phyloP scores from a whole-genome alignment of 1,140 invertebrate genomes.

The Drosophila equinoxialis region DNA sequence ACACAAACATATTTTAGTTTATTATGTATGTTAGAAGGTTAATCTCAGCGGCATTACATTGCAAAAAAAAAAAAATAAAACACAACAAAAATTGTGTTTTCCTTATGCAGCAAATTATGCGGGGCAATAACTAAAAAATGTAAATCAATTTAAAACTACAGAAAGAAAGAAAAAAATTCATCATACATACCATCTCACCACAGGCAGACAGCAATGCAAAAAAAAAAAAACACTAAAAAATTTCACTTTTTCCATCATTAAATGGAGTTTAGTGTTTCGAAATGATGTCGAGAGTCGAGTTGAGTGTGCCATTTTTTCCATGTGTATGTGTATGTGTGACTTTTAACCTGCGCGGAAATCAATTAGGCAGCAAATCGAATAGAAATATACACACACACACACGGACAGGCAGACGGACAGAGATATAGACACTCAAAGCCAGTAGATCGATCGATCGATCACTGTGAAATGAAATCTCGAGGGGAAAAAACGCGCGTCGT shows the following conservation, averaged over 20 bases:
- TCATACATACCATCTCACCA: slow-evolving; percentile 6
- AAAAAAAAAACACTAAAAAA: slow-evolving; percentile 48
- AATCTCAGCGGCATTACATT: slow-evolving; percentile 74
- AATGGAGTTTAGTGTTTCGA: slow-evolving; percentile 20
- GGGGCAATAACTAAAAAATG: slow-evolving; percentile 45
- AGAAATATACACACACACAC: slow-evolving; percentile 24
- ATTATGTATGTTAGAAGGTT: slow-evolving; percentile 79
- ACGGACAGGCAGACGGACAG: not conserved
- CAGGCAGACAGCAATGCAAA: slow-evolving; percentile 22
- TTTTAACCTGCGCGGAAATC: slow-evolving; percentile 73
- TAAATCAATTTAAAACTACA: slow-evolving; percentile 68
- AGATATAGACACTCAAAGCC: slow-evolving; percentile 24
- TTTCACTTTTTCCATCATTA: slow-evolving; percentile 79
- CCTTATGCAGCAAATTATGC: slow-evolving; percentile 33
- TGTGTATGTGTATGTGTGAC: slow-evolving; percentile 54
- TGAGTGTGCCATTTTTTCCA: slow-evolving; percentile 53
- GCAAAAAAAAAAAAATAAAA: slow-evolving; percentile 46
- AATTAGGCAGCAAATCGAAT: slow-evolving; percentile 60
- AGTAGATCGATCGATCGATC: slow-evolving; percentile 62
- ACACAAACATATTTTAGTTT: slow-evolving; percentile 57
- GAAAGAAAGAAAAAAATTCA: not conserved
- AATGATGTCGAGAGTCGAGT: slow-evolving; percentile 44
- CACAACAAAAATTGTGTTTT: slow-evolving; percentile 27
- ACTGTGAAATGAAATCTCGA: slow-evolving; percentile 7
- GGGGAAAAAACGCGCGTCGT: not conserved